Evolutionary conservation across 2,888 invertebrate species (phyloP).

Genomic region (Synergus itoensis): DNA sequence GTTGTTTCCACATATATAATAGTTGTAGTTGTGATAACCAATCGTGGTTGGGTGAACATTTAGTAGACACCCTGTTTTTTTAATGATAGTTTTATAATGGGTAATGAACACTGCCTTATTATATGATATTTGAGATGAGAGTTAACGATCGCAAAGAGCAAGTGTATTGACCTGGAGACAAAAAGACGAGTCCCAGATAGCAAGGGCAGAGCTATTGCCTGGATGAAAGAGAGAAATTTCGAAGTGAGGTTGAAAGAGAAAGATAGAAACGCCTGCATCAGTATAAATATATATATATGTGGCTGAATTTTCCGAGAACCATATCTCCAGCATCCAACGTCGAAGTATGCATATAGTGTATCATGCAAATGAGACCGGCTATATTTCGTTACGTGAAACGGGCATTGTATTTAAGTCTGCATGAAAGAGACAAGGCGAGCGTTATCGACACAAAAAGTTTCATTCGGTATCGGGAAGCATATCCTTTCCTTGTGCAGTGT

Average conservation of each 20-base stretch:
- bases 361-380: constrained; percentile 9
- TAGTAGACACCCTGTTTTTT: no score
- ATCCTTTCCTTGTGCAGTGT: neutral
- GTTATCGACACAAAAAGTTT: constrained; percentile 6
- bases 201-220: neutral
- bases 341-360: constrained; percentile 10
- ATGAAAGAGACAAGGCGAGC: neutral
- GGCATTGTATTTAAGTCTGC: constrained; percentile 19
- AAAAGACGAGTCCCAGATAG: neutral
- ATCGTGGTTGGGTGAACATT: no score
- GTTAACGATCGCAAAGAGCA: neutral
- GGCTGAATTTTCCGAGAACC: constrained; percentile 9
- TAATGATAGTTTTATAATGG: no score
- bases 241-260: neutral
- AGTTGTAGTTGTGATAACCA: no score
- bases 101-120: no score
- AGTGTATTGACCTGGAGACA: neutral
- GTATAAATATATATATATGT: constrained; percentile 11
- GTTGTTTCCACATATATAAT: no score
- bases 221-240: neutral
- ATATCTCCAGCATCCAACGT: constrained; percentile 13
- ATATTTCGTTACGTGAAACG: constrained; percentile 11
- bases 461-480: neutral
- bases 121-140: no score
- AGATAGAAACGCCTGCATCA: constrained; percentile 7